These are phyloP conservation scores for Tricholaema leucomelas DNA, from an alignment of 2,113 vertebrate species.

Conservation along the genomic window DNA sequence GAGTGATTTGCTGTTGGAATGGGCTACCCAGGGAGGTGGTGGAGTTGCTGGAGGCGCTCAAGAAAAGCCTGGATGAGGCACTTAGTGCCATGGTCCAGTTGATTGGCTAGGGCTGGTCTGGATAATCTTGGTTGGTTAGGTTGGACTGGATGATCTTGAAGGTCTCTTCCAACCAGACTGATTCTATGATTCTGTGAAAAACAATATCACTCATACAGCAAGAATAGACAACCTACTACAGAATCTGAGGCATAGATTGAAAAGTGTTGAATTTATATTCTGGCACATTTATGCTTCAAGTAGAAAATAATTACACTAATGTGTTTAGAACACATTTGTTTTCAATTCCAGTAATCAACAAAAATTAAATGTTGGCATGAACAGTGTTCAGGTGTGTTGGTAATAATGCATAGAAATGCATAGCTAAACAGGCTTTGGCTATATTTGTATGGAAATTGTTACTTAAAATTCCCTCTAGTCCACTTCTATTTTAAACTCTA, in stretches of 20 bases:
- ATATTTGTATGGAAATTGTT: conserved; percentile 10
- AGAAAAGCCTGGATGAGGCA: no score
- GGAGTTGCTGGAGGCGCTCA: no score
- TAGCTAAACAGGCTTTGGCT: not conserved
- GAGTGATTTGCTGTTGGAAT: no score
- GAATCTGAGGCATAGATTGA: not conserved
- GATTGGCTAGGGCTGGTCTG: no score
- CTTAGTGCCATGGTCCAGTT: no score
- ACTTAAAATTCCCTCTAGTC: conserved; percentile 2
- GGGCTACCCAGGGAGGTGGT: no score
- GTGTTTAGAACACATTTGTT: not conserved
- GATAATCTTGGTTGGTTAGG: no score
- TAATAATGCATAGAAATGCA: not conserved
- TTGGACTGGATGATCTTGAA: no score
- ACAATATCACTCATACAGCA: not conserved
- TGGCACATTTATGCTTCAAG: not conserved
- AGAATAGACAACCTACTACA: not conserved
- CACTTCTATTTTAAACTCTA: conserved; percentile 9
- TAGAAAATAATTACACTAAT: not conserved
- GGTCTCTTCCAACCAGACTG: no score
- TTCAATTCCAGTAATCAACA: not conserved
- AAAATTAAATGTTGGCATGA: not conserved
- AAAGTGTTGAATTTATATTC: not conserved
- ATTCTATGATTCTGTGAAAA: no score
- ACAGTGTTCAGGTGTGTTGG: not conserved